Percentiles rank a stretch among this genome's conserved stretches.
These are phyloP conservation scores for Dufourea novaeangliae DNA, from an alignment of 1,140 invertebrate species.

Conservation along the genomic window DNA sequence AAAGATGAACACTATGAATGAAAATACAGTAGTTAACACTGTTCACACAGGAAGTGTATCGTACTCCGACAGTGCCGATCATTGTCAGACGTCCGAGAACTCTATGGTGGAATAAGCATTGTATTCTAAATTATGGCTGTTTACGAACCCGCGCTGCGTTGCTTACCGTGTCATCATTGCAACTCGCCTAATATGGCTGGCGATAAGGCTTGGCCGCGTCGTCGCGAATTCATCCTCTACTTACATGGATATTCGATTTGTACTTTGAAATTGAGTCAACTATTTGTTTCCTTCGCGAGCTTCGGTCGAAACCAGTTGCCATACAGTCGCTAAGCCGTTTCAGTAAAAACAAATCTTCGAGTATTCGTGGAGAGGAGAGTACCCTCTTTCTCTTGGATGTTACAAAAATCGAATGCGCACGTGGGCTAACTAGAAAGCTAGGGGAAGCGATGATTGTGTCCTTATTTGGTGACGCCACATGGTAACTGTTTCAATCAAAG, in stretches of 20 bases:
- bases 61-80: not conserved
- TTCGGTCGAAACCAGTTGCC: slow-evolving; percentile 41
- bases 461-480: not conserved
- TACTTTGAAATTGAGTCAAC: slow-evolving; percentile 63
- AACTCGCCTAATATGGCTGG: slow-evolving; percentile 56
- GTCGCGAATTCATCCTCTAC: slow-evolving; percentile 38
- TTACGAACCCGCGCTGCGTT: slow-evolving; percentile 58
- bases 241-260: slow-evolving; percentile 58
- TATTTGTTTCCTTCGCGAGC: slow-evolving; percentile 43
- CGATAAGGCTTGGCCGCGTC: slow-evolving; percentile 39
- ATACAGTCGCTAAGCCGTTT: slow-evolving; percentile 1
- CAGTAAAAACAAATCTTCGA: not conserved
- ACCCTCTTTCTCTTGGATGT: not conserved
- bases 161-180: slow-evolving; percentile 52
- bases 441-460: not conserved
- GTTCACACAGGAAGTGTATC: not conserved
- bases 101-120: not conserved
- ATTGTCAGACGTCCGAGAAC: not conserved
- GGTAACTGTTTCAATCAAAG: slow-evolving; percentile 44
- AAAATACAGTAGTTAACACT: not conserved
- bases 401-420: not conserved
- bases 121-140: slow-evolving; percentile 12
- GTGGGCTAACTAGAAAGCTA: too few relatives aligned
- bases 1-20: too few relatives aligned
- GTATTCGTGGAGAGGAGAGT: not conserved